Percentiles rank a stretch among this genome's conserved stretches.
Conservation (phyloP, 2,113 vertebrate species). For the Pygoscelis adeliae region DNA sequence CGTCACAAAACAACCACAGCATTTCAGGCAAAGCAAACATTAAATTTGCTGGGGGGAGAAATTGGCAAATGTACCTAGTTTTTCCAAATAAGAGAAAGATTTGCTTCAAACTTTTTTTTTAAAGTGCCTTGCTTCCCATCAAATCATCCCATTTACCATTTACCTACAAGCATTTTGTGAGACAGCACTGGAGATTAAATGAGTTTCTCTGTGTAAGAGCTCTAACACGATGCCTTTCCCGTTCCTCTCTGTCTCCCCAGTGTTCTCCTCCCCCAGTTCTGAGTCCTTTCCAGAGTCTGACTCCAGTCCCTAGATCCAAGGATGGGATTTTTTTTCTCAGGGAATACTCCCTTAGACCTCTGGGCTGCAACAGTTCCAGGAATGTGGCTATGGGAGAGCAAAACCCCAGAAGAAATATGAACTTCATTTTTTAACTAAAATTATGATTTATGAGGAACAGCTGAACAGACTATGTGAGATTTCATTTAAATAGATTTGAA, state of each 20-base stretch:
- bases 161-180: background rate
- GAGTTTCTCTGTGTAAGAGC: background rate
- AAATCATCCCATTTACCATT: background rate
- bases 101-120: background rate
- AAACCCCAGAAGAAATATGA: constrained; percentile 54
- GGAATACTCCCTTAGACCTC: background rate
- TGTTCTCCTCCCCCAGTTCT: background rate
- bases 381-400: background rate
- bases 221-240: background rate
- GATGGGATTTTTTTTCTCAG: background rate
- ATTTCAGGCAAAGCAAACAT: background rate
- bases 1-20: background rate
- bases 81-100: background rate
- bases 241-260: background rate
- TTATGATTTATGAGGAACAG: constrained; percentile 62
- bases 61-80: background rate
- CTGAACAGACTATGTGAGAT: background rate
- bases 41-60: background rate
- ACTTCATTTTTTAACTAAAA: constrained; percentile 39
- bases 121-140: background rate
- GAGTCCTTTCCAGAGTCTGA: background rate
- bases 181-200: background rate
- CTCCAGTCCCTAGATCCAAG: background rate
- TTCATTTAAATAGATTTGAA: constrained; percentile 47
- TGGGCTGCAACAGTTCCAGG: constrained; percentile 11